Evolutionary conservation across 2,113 vertebrate species (phyloP).

Genomic region (Typhlomys cinereus): DNA sequence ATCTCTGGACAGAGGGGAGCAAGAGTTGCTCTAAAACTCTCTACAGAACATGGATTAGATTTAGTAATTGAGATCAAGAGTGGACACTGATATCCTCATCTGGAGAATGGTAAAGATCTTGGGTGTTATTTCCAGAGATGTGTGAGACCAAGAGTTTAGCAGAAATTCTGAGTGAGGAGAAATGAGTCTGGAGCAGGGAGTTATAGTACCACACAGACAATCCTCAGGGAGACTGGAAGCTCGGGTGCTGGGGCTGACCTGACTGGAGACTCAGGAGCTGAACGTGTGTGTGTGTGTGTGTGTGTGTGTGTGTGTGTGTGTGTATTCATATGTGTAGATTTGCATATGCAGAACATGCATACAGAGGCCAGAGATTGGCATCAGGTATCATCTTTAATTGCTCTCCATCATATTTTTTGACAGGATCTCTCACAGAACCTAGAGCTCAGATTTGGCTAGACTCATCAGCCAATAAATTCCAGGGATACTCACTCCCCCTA

Average conservation of each 20-base stretch:
- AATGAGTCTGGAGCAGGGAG: not conserved
- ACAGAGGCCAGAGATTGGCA: not conserved
- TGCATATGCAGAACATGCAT: too few species aligned
- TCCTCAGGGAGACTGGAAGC: not conserved
- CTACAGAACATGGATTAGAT: not conserved
- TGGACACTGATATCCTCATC: not conserved
- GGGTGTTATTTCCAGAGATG: not conserved
- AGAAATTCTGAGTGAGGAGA: not conserved
- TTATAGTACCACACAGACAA: not conserved
- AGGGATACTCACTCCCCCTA: not conserved
- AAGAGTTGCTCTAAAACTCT: not conserved
- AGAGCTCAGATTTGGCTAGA: not conserved
- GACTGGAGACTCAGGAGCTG: not conserved
- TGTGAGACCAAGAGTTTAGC: not conserved
- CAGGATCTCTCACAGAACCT: not conserved
- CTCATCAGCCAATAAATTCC: not conserved
- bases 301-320: not conserved
- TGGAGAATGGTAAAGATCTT: not conserved
- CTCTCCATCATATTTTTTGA: not conserved
- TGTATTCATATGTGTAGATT: not conserved
- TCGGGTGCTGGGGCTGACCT: not conserved
- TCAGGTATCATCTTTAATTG: not conserved
- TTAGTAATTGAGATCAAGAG: not conserved
- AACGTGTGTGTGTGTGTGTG: not conserved
- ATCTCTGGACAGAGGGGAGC: not conserved